Conservation (phyloP, 2,888 invertebrate genomes). For the Lasioglossum leucozonium region DNA sequence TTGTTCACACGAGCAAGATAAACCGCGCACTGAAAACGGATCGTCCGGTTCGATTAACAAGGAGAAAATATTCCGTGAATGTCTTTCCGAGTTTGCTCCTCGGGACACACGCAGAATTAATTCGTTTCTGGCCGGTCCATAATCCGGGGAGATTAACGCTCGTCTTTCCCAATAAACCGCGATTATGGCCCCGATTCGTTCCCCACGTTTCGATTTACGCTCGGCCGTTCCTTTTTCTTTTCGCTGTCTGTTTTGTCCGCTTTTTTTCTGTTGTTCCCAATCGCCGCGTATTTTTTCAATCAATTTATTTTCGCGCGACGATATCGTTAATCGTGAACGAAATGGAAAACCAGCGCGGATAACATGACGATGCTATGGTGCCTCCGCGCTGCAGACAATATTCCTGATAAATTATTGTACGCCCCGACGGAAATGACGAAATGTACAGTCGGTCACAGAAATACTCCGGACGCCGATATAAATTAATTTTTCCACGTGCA, state of each 20-base stretch:
- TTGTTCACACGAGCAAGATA: neutral
- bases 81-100: slow-evolving; percentile 11
- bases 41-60: neutral
- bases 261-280: slow-evolving; percentile 42
- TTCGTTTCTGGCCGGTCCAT: slow-evolving; percentile 75
- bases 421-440: slow-evolving; percentile 47
- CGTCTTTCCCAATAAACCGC: slow-evolving; percentile 72
- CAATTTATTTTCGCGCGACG: slow-evolving; percentile 60
- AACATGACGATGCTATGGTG: slow-evolving; percentile 16
- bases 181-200: slow-evolving; percentile 61
- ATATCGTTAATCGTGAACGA: slow-evolving; percentile 54
- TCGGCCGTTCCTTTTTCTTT: slow-evolving; percentile 28
- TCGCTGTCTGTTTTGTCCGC: slow-evolving; percentile 26
- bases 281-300: slow-evolving; percentile 71
- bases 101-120: slow-evolving; percentile 46
- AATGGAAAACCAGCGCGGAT: slow-evolving; percentile 19
- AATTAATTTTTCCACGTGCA: neutral
- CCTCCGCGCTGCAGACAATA: slow-evolving; percentile 10
- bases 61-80: slow-evolving; percentile 15
- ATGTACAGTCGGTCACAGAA: slow-evolving; percentile 25
- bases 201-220: slow-evolving; percentile 44
- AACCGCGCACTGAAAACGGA: neutral
- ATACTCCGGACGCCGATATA: neutral
- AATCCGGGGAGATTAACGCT: slow-evolving; percentile 74
- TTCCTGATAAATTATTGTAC: slow-evolving; percentile 39